A percentile compares a stretch with the other conserved stretches of the same genome.
Evolutionary conservation across 2,888 invertebrate species (phyloP).

Genomic region (Cataglyphis rosenhaueri): DNA sequence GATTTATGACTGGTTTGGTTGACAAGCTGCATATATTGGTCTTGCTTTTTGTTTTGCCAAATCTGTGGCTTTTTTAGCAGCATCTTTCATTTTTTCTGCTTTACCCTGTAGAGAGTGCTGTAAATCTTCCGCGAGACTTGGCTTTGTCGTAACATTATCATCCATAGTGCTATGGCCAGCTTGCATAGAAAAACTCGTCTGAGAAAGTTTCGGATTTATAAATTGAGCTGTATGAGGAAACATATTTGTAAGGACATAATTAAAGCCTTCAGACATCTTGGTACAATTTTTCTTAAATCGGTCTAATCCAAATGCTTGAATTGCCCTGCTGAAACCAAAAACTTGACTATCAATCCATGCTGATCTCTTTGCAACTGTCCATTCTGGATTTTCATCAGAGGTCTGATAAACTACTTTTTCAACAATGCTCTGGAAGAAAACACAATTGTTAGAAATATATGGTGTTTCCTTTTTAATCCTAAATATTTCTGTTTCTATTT

Average conservation of each 20-base stretch:
- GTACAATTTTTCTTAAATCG: constrained; percentile 94
- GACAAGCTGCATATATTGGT: constrained; percentile 84
- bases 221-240: constrained; percentile 87
- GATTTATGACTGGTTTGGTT: constrained; percentile 82
- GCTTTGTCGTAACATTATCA: constrained; percentile 76
- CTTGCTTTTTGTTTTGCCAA: constrained; percentile 89
- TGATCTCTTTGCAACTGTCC: constrained; percentile 92
- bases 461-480: not conserved
- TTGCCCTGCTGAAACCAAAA: constrained; percentile 94
- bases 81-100: constrained; percentile 90
- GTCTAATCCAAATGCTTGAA: constrained; percentile 95
- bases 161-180: constrained; percentile 52
- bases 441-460: constrained; percentile 10
- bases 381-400: constrained; percentile 89
- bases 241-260: constrained; percentile 92
- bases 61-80: constrained; percentile 93
- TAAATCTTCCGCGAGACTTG: constrained; percentile 81
- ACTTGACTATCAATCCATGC: constrained; percentile 97
- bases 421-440: constrained; percentile 90
- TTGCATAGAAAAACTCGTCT: constrained; percentile 71
- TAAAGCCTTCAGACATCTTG: constrained; percentile 94
- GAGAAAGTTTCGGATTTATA: constrained; percentile 80
- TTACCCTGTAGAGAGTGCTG: constrained; percentile 83
- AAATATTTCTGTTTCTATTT: not conserved
- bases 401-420: constrained; percentile 95